Base-by-base conservation (phyloP, 2,113 vertebrate genomes). In the Silurus glanis region DNA sequence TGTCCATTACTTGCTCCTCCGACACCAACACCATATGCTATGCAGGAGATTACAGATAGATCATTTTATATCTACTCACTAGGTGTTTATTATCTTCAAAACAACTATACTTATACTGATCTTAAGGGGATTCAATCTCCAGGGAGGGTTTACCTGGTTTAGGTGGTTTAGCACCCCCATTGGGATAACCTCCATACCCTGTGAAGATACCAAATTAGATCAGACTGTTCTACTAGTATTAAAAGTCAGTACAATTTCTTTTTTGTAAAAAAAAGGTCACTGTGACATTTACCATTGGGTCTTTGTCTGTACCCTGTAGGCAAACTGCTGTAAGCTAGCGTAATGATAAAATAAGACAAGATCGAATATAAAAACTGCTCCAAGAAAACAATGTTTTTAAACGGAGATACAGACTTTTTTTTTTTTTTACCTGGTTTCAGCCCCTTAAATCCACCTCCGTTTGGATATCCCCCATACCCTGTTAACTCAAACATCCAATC, bases 111-210 rank as follows among this genome's bases (percentile, higher is more conserved):
- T 6, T 16, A 16, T 7, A 13, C 53, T 83, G 53, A 71, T 3
- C 23, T 10, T 71, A 49, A 69, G 2, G 3, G n/a, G n/a, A 47
- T 9, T 28, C 8, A 19, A 37, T 37, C 13, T 28, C 53, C 14
- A 79, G 45, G 53, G 5, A 14, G 0, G 2, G 47, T 88, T 76
- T 83, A 90, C 89, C 89, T 89, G 80, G 61, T 64, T 87, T 90
- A 37, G 80, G 67, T 59, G 58, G 53, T 53, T 90, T 90, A 25
- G 51, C 17, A 0, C 61, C 89, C 49, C 74, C 76, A 61, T 56
- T 84, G 51, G 75, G 82, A 78, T 88, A 86, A 14, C 28, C 4
- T 75, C 79, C 83, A 85, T 76, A 82, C 82, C 80, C 74, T 88
- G 51, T 23, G 21, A 58, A 67, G 25, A 23, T 19, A 78, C 4